Percentiles rank a stretch among this genome's conserved stretches.
phyloP scores from a whole-genome alignment of 2,797 vertebrate genomes.

The Enteromius fasciolatus region DNA sequence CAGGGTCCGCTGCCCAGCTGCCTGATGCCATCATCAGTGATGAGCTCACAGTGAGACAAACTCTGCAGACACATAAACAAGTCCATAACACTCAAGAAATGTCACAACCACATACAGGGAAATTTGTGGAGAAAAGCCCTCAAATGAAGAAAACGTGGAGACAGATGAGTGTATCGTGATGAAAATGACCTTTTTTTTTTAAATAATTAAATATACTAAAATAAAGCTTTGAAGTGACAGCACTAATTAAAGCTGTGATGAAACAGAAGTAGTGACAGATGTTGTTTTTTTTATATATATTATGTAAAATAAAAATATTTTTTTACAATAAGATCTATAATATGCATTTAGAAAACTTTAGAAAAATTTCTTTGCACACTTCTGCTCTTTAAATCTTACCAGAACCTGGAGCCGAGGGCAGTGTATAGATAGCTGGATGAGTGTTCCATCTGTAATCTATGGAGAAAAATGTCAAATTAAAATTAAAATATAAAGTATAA shows the following conservation, averaged over 20 bases:
- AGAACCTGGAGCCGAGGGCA: conserved; percentile 96
- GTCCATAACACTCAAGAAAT: no score
- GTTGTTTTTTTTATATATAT: no score
- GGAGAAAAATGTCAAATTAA: conserved; percentile 11
- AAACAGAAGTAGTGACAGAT: background rate
- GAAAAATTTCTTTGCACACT: background rate
- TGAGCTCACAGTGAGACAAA: conserved; percentile 96
- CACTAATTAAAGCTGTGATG: background rate
- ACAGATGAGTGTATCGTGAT: background rate
- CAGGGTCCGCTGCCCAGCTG: conserved; percentile 95
- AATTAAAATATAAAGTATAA: background rate
- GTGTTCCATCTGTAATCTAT: conserved; percentile 94
- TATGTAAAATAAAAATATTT: background rate
- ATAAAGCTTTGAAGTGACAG: background rate
- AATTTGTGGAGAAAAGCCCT: background rate
- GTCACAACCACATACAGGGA: no score
- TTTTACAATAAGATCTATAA: background rate
- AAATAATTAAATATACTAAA: background rate
- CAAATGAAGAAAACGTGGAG: background rate
- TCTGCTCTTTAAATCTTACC: conserved; percentile 77
- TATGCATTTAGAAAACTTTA: background rate
- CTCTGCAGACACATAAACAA: conserved; percentile 74
- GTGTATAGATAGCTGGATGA: conserved; percentile 97
- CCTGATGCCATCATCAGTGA: conserved; percentile 95
- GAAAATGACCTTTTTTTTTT: background rate